Conservation (phyloP, 2,113 vertebrate genomes). For the Galemys pyrenaicus region DNA sequence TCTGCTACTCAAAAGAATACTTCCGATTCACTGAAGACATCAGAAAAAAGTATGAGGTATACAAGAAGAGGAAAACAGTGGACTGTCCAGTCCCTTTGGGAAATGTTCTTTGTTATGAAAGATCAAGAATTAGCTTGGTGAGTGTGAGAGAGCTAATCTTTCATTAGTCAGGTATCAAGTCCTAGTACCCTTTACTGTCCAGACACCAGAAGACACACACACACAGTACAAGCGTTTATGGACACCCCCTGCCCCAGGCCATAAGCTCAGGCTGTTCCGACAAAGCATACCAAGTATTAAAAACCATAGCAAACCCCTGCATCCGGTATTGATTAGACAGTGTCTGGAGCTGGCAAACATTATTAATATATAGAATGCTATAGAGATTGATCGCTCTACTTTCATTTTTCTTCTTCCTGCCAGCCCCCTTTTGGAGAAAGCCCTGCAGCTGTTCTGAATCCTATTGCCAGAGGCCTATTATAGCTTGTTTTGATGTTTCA, state of each 20-base stretch:
- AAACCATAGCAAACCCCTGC: slow-evolving; percentile 59
- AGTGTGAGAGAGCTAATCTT: background rate
- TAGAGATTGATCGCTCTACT: slow-evolving; percentile 68
- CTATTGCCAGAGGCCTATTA: slow-evolving; percentile 59
- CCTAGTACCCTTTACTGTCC: background rate
- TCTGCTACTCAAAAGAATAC: background rate
- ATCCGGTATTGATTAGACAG: slow-evolving; percentile 74
- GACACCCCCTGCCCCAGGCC: background rate
- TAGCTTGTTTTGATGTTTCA: slow-evolving; percentile 66
- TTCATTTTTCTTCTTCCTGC: slow-evolving; percentile 73
- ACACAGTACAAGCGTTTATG: accelerated
- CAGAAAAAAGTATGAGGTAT: background rate
- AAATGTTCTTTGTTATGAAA: background rate
- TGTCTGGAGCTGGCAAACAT: slow-evolving; percentile 63
- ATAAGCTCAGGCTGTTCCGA: background rate
- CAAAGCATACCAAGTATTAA: background rate
- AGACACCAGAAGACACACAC: accelerated
- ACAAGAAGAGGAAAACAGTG: background rate
- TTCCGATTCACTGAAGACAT: background rate
- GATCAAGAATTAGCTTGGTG: background rate
- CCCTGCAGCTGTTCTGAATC: slow-evolving; percentile 61
- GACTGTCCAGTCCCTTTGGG: background rate
- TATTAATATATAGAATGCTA: slow-evolving; percentile 68
- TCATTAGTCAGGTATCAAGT: background rate
- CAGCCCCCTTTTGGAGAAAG: slow-evolving; percentile 5